Percentiles rank a stretch among this genome's conserved stretches.
Evolutionary conservation across 2,797 vertebrate species (phyloP).

Genomic region (Rhinophrynus dorsalis): DNA sequence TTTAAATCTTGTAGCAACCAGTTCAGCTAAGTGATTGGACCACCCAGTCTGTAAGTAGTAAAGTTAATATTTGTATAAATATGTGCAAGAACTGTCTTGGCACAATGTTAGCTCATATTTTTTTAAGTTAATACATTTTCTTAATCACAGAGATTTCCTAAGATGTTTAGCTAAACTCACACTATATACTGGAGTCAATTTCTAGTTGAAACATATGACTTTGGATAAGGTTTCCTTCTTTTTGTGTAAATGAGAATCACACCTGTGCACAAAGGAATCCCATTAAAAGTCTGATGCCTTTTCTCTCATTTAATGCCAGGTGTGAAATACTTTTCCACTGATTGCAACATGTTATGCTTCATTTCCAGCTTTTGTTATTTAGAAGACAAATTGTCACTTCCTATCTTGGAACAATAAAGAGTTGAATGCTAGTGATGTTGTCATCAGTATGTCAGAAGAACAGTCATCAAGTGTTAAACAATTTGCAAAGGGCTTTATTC

Average conservation of each 20-base stretch:
- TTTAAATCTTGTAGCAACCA: conserved; percentile 19
- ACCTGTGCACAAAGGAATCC: conserved; percentile 8
- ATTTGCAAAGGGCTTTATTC: not conserved
- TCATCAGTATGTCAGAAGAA: conserved; percentile 51
- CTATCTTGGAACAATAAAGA: conserved; percentile 48
- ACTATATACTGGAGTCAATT: conserved; percentile 11
- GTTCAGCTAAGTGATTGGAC: conserved; percentile 7
- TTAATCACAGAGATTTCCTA: conserved; percentile 37
- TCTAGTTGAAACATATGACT: conserved; percentile 33
- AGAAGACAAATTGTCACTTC: conserved; percentile 49
- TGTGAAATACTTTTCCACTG: conserved; percentile 42
- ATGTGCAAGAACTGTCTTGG: conserved; percentile 41
- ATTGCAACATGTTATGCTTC: conserved; percentile 45
- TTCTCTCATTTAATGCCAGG: conserved; percentile 30
- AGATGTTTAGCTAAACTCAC: conserved; percentile 34
- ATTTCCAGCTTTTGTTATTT: conserved; percentile 37
- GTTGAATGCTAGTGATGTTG: conserved; percentile 50
- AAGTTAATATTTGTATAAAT: conserved; percentile 39
- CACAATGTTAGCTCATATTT: conserved; percentile 22
- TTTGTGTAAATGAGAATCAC: conserved; percentile 42
- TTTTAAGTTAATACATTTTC: conserved; percentile 24
- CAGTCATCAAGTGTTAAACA: conserved; percentile 43
- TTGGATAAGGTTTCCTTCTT: conserved; percentile 33
- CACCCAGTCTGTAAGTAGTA: conserved; percentile 29
- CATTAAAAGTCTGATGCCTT: conserved; percentile 16